Conservation (phyloP, 1,140 invertebrate species). For the Calosoma granatense region DNA sequence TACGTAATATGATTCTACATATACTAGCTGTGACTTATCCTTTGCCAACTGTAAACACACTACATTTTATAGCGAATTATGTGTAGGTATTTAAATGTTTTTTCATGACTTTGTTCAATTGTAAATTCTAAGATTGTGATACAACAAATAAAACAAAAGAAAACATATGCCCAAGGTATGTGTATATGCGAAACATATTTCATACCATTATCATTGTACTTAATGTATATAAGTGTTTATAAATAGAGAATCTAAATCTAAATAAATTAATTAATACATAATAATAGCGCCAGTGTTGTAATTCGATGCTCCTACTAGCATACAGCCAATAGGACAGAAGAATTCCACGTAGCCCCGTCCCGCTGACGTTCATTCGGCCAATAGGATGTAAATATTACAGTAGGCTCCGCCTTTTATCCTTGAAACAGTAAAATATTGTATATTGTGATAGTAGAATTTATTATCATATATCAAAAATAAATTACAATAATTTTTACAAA, state of each 20-base stretch:
- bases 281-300: too few species aligned
- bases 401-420: too few species aligned
- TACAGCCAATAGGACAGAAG: too few species aligned
- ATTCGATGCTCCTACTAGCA: too few species aligned
- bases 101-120: background rate
- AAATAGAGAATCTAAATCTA: background rate
- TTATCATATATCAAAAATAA: constrained; percentile 8
- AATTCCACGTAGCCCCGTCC: too few species aligned
- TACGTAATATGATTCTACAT: too few species aligned
- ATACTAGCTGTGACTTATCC: background rate
- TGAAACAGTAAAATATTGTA: too few species aligned
- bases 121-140: background rate
- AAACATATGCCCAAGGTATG: constrained; percentile 2
- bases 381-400: background rate
- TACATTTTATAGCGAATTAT: too few species aligned
- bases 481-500: constrained; percentile 5
- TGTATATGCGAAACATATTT: background rate
- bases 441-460: background rate
- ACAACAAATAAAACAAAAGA: too few species aligned
- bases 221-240: constrained; percentile 3
- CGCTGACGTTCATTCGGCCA: background rate
- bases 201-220: constrained; percentile 5
- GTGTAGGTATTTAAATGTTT: constrained; percentile 7
- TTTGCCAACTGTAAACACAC: background rate
- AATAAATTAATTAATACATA: too few species aligned